A percentile compares a stretch with the other conserved stretches of the same genome.
Evolutionary conservation across 1,140 invertebrate species (phyloP).

Genomic region (Tachypleus tridentatus): DNA sequence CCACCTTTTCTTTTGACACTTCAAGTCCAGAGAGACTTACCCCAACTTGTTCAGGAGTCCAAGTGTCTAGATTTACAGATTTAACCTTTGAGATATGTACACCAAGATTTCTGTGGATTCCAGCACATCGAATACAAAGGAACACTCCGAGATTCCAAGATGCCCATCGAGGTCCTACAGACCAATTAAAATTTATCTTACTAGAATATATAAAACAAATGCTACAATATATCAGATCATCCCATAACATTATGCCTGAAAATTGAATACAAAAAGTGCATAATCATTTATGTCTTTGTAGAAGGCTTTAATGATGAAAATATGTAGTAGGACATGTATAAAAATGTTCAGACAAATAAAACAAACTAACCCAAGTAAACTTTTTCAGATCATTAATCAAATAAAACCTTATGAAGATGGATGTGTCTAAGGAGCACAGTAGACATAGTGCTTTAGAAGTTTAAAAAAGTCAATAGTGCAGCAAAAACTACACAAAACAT

Average conservation of each 20-base stretch:
- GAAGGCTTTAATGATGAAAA: too few species aligned
- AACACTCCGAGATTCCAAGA: constrained; percentile 98
- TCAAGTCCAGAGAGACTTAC: constrained; percentile 34
- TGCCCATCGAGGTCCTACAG: constrained; percentile 88
- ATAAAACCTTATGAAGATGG: too few species aligned
- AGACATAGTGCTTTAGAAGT: too few species aligned
- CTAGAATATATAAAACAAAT: constrained; percentile 5
- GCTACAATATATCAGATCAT: background rate
- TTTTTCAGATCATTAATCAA: too few species aligned
- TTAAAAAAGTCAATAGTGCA: too few species aligned
- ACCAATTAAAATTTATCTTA: background rate
- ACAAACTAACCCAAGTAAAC: too few species aligned
- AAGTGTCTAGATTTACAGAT: constrained; percentile 92
- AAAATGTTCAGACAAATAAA: too few species aligned
- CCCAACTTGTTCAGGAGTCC: constrained; percentile 96
- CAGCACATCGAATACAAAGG: constrained; percentile 93
- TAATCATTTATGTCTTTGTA: too few species aligned
- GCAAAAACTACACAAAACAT: too few species aligned
- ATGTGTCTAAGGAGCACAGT: too few species aligned
- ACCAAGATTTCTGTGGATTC: constrained; percentile 93
- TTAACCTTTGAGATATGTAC: constrained; percentile 98
- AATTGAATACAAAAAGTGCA: background rate
- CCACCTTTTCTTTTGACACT: too few species aligned
- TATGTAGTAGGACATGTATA: too few species aligned
- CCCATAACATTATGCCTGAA: background rate